phyloP scores from a whole-genome alignment of 1,140 invertebrate genomes.

The Mesaphorura yosii region DNA sequence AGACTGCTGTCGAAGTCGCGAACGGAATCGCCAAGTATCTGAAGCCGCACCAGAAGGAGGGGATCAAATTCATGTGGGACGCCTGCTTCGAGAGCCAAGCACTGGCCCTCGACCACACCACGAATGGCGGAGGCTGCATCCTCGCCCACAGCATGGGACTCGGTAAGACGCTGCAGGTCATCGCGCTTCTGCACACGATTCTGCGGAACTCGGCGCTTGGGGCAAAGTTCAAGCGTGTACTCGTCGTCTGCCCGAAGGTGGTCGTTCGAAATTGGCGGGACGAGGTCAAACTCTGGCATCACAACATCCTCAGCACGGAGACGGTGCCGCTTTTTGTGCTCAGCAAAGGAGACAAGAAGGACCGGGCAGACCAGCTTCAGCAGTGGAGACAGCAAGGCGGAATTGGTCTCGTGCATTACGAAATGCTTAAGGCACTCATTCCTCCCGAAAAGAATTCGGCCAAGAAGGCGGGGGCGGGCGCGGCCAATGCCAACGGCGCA shows the following conservation, averaged over 20 bases:
- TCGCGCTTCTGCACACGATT: conserved; percentile 79
- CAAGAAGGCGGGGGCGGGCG: not conserved
- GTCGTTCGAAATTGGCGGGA: conserved; percentile 91
- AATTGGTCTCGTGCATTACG: conserved; percentile 86
- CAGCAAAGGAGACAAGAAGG: conserved; percentile 53
- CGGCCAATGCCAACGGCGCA: not conserved
- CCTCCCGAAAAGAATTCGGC: conserved; percentile 62
- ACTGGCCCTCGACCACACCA: conserved; percentile 51
- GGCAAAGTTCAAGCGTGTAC: conserved; percentile 59
- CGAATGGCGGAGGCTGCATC: conserved; percentile 65
- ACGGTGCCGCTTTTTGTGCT: conserved; percentile 41
- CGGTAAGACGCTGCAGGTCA: conserved; percentile 50
- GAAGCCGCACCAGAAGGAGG: conserved; percentile 88
- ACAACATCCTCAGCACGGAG: conserved; percentile 51
- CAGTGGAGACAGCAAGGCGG: conserved; percentile 75
- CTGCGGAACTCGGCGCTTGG: conserved; percentile 52
- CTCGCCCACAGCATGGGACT: conserved; percentile 75
- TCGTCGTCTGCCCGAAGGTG: conserved; percentile 88
- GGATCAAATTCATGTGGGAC: conserved; percentile 96
- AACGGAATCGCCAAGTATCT: conserved; percentile 65
- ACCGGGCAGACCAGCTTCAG: conserved; percentile 52
- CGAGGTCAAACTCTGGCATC: conserved; percentile 89
- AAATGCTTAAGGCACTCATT: conserved; percentile 72
- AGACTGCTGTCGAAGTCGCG: conserved; percentile 69
- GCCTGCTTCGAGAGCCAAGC: conserved; percentile 81